Evolutionary conservation across 2,888 invertebrate genomes (phyloP).

Genomic region (Noctua janthe): DNA sequence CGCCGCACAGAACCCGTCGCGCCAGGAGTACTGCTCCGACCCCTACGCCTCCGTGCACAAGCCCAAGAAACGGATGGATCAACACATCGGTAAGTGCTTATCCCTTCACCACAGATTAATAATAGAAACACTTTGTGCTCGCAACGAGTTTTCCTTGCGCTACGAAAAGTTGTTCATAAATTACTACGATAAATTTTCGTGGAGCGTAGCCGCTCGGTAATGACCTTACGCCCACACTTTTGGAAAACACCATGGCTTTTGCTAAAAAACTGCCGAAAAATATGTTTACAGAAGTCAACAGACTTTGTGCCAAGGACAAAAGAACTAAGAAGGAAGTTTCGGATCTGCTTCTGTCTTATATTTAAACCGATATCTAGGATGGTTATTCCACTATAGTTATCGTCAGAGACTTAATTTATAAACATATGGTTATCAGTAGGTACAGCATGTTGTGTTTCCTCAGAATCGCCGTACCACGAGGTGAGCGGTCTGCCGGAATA

Average conservation of each 20-base stretch:
- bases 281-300: slow-evolving; percentile 21
- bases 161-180: slow-evolving; percentile 51
- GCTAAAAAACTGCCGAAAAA: slow-evolving; percentile 21
- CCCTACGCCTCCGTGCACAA: slow-evolving; percentile 97
- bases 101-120: slow-evolving; percentile 26
- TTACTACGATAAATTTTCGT: slow-evolving; percentile 54
- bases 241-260: slow-evolving; percentile 20
- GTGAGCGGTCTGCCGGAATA: slow-evolving; percentile 97
- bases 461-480: slow-evolving; percentile 98
- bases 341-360: not conserved
- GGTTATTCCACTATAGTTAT: not conserved
- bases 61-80: slow-evolving; percentile 96
- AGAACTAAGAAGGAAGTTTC: not conserved
- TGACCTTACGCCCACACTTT: slow-evolving; percentile 52
- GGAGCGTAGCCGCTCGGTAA: slow-evolving; percentile 31
- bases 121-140: slow-evolving; percentile 29
- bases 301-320: not conserved
- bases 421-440: not conserved
- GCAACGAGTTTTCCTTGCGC: slow-evolving; percentile 22
- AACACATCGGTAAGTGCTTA: slow-evolving; percentile 93
- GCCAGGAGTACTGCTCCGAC: slow-evolving; percentile 96
- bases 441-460: slow-evolving; percentile 29
- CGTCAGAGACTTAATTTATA: not conserved
- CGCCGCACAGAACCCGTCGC: slow-evolving; percentile 95
- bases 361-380: not conserved